Percentiles rank a stretch among this genome's conserved stretches.
Evolutionary conservation across 2,888 invertebrate species (phyloP).

Genomic region (Coenonympha arcania): DNA sequence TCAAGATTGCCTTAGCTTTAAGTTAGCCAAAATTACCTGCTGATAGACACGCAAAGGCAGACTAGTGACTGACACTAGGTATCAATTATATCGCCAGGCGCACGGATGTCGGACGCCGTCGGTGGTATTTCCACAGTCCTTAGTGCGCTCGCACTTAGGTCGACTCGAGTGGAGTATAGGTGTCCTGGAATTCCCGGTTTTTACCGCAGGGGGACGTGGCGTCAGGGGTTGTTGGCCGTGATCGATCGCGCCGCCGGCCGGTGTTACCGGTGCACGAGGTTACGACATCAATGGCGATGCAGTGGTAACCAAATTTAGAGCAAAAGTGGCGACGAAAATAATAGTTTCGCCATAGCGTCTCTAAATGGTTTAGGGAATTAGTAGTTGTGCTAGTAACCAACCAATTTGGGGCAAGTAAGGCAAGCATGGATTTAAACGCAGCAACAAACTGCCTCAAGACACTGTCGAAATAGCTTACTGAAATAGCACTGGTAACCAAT

Average conservation of each 20-base stretch:
- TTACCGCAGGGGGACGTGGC: slow-evolving; percentile 58
- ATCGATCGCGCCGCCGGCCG: slow-evolving; percentile 56
- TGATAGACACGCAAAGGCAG: not conserved
- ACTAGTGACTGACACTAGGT: slow-evolving; percentile 7
- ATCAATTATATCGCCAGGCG: slow-evolving; percentile 33
- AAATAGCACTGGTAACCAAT: no score
- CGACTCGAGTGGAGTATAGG: slow-evolving; percentile 40
- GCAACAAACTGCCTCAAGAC: no score
- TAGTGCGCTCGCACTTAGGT: slow-evolving; percentile 43
- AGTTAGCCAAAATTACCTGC: not conserved
- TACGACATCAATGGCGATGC: slow-evolving; percentile 54
- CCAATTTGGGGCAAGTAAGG: no score
- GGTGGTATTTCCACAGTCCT: slow-evolving; percentile 54
- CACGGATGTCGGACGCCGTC: slow-evolving; percentile 53
- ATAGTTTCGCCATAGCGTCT: no score
- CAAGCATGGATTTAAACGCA: no score
- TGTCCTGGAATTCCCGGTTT: slow-evolving; percentile 70
- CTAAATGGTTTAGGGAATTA: no score
- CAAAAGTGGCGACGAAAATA: no score
- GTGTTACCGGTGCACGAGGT: slow-evolving; percentile 61
- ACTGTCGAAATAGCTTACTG: no score
- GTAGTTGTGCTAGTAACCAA: no score
- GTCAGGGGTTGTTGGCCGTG: slow-evolving; percentile 67
- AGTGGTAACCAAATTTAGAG: slow-evolving; percentile 37
- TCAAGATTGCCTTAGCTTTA: no score